A percentile compares a stretch with the other conserved stretches of the same genome.
These are phyloP conservation scores for Chelonoidis abingdonii DNA, from an alignment of 2,113 vertebrate species.

Conservation along the genomic window DNA sequence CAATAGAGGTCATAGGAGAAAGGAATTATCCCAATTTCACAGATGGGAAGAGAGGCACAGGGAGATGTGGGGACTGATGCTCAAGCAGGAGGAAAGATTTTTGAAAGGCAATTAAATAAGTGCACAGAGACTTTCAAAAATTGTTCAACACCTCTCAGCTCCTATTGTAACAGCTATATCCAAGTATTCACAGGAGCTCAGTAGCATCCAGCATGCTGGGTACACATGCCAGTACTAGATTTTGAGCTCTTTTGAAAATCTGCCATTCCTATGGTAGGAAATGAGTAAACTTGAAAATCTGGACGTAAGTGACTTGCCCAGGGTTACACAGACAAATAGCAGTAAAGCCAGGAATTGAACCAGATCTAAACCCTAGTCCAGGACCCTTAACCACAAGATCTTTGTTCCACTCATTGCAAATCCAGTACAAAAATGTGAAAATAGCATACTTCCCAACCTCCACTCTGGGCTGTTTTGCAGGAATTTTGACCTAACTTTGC, in stretches of 20 bases:
- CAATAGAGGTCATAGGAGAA: not conserved
- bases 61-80: not conserved
- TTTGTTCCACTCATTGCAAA: not conserved
- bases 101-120: not conserved
- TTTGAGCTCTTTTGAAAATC: not conserved
- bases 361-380: not conserved
- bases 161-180: not conserved
- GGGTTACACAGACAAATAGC: not conserved
- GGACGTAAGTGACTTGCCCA: not conserved
- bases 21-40: not conserved
- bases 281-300: not conserved
- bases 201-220: not conserved
- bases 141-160: not conserved
- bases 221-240: not conserved
- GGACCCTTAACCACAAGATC: not conserved
- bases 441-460: not conserved
- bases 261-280: not conserved
- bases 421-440: not conserved
- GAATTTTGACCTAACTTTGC: too few species aligned
- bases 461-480: not conserved
- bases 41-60: not conserved
- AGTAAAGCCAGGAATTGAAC: not conserved
- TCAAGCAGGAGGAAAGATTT: not conserved
- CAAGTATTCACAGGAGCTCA: not conserved
- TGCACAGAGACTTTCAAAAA: not conserved